These are phyloP conservation scores for Chrysaora quinquecirrha DNA, from an alignment of 30 jellyfish, hydroid and myxozoan species.

Conservation along the genomic window DNA sequence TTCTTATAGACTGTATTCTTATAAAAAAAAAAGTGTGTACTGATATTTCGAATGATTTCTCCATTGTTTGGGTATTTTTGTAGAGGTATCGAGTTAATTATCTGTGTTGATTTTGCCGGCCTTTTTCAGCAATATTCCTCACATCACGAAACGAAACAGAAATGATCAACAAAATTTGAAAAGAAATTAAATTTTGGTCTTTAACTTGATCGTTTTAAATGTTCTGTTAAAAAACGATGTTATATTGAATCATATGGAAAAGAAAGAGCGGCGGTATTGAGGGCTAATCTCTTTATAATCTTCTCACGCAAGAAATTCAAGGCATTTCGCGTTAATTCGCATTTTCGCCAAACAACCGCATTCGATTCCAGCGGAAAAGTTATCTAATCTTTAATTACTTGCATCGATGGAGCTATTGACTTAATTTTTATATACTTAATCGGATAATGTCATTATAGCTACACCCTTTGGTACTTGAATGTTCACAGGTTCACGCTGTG, in stretches of 20 bases:
- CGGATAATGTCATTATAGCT: background rate
- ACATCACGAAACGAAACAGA: too few species aligned
- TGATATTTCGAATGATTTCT: too few species aligned
- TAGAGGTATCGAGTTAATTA: too few species aligned
- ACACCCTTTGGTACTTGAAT: background rate
- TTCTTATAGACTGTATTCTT: too few species aligned
- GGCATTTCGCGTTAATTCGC: conserved; percentile 10
- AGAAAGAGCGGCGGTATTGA: conserved; percentile 14
- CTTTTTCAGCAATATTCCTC: too few species aligned
- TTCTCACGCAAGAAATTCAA: conserved; percentile 26
- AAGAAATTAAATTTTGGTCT: background rate
- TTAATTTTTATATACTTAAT: background rate
- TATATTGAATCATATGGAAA: background rate
- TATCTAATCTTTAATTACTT: conserved; percentile 1
- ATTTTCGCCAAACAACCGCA: conserved; percentile 31
- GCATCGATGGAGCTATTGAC: conserved; percentile 1
- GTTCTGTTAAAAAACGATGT: background rate
- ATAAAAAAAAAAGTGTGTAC: too few species aligned
- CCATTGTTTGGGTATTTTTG: too few species aligned
- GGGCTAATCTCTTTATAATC: conserved; percentile 16
- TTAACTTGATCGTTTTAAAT: background rate
- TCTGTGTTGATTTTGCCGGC: too few species aligned
- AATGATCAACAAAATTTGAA: too few species aligned
- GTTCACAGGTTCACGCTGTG: background rate
- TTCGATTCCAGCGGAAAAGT: background rate